Evolutionary conservation across 2,113 vertebrate species (phyloP).

Genomic region (Dolichallabes microphthalmus): DNA sequence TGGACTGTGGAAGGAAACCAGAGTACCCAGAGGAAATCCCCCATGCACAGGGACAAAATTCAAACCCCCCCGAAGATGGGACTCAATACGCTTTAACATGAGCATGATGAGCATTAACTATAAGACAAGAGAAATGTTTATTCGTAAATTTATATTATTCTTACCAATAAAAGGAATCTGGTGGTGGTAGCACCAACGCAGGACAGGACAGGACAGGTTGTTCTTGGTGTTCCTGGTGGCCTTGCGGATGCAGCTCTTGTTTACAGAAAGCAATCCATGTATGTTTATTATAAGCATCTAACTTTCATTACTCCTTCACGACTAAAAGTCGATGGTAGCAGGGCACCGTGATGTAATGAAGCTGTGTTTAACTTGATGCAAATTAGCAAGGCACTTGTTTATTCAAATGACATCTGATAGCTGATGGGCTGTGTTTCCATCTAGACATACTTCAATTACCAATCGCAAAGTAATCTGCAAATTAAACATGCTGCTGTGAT

Average conservation of each 20-base stretch:
- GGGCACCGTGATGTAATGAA: neutral
- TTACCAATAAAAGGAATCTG: neutral
- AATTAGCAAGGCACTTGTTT: neutral
- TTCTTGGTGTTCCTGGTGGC: too few relatives aligned
- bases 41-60: too few relatives aligned
- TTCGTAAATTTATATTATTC: too few relatives aligned
- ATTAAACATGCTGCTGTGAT: neutral
- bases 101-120: neutral
- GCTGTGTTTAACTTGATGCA: slow-evolving; percentile 11
- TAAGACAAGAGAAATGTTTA: neutral
- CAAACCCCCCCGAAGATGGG: too few relatives aligned
- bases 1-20: too few relatives aligned
- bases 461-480: neutral
- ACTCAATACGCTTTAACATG: too few relatives aligned
- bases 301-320: neutral
- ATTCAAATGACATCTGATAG: neutral
- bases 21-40: too few relatives aligned
- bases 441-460: neutral
- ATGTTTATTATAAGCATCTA: neutral
- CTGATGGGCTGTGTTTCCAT: neutral
- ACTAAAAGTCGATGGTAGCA: neutral
- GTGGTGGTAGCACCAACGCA: too few relatives aligned
- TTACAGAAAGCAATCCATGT: neutral
- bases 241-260: neutral
- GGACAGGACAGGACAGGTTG: too few relatives aligned